These are phyloP conservation scores for Meriones unguiculatus DNA, from an alignment of 2,113 vertebrate genomes.

Conservation along the genomic window DNA sequence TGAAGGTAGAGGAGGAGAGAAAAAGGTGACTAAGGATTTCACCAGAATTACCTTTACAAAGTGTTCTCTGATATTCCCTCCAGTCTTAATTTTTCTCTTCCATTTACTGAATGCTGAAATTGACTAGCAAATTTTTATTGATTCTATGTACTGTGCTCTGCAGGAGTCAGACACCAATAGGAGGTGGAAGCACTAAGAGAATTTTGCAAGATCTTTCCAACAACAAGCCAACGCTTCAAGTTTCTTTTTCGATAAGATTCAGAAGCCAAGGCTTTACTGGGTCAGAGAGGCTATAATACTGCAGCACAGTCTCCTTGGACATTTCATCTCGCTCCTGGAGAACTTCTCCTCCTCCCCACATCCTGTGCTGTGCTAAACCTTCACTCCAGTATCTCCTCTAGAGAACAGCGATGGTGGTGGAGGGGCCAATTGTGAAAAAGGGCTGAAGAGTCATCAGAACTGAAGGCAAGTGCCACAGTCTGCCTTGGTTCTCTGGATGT, in stretches of 20 bases:
- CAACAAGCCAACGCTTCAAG: not conserved
- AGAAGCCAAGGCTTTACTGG: not conserved
- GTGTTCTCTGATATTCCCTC: not conserved
- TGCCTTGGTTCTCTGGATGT: not conserved
- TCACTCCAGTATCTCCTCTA: not conserved
- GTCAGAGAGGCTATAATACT: not conserved
- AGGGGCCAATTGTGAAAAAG: not conserved
- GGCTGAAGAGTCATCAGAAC: not conserved
- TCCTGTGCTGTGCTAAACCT: not conserved
- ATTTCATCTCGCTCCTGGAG: not conserved
- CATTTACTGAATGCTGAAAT: not conserved
- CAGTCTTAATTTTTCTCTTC: not conserved
- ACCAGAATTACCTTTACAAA: not conserved
- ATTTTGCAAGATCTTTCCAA: not conserved
- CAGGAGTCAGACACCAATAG: not conserved
- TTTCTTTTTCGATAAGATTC: constrained; percentile 44
- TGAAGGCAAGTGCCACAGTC: not conserved
- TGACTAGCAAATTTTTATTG: not conserved
- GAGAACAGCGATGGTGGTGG: not conserved
- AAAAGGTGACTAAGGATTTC: not conserved
- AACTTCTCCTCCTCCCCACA: not conserved
- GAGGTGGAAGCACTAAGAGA: not conserved
- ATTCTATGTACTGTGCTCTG: not conserved
- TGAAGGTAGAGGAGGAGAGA: not conserved
- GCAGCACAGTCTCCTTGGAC: not conserved